A percentile compares a stretch with the other conserved stretches of the same genome.
These are phyloP conservation scores for Drosophila mayaguana DNA, from an alignment of 2,888 invertebrate species.

Conservation along the genomic window DNA sequence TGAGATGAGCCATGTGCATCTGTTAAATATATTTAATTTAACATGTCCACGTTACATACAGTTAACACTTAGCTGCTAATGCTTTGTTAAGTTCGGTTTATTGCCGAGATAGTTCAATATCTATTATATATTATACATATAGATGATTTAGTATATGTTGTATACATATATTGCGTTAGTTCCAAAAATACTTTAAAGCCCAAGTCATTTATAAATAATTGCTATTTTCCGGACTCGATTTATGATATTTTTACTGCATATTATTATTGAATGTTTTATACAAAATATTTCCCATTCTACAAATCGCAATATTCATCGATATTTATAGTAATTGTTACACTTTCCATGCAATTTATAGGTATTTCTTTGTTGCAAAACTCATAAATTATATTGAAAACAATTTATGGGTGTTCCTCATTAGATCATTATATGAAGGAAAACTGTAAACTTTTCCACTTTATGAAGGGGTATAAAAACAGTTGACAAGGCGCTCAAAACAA, in stretches of 20 bases:
- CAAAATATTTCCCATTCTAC: neutral
- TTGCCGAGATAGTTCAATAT: neutral
- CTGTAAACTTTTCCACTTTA: neutral
- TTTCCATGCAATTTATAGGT: neutral
- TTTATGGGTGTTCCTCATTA: neutral
- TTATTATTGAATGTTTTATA: neutral
- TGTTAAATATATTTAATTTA: neutral
- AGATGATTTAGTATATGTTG: no score
- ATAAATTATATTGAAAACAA: neutral
- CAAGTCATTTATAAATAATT: no score
- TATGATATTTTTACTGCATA: neutral
- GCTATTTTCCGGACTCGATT: neutral
- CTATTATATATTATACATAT: no score
- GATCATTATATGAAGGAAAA: neutral
- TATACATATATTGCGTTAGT: neutral
- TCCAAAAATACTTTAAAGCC: neutral
- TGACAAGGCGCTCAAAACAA: neutral
- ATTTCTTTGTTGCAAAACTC: neutral
- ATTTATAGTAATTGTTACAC: neutral
- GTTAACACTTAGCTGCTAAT: neutral
- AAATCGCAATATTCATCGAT: neutral
- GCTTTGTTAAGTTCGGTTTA: neutral
- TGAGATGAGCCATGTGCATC: no score
- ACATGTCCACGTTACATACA: neutral
- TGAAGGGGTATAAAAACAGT: neutral